Percentiles rank a stretch among this genome's conserved stretches.
Evolutionary conservation across 2,888 invertebrate species (phyloP).

Genomic region (Salticus scenicus): DNA sequence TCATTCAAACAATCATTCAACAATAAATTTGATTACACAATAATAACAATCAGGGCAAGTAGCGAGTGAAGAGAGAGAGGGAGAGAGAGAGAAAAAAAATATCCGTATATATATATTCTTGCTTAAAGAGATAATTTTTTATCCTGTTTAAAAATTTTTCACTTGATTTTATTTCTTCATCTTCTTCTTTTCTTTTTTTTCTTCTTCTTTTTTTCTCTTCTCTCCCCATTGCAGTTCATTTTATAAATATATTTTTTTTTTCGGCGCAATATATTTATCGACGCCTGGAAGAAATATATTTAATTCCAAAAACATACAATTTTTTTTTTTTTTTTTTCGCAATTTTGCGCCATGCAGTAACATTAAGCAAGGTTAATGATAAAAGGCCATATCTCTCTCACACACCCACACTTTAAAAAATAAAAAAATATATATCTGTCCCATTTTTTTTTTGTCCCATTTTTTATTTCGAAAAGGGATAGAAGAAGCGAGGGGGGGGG

Average conservation of each 20-base stretch:
- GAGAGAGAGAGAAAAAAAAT: no score
- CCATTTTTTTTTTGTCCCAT: conserved; percentile 9
- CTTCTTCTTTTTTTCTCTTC: not conserved
- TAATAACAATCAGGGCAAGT: conserved; percentile 58
- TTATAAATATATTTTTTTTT: conserved; percentile 19
- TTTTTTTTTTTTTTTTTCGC: conserved; percentile 36
- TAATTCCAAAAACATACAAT: conserved; percentile 64
- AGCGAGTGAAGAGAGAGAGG: conserved; percentile 15
- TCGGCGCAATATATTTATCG: conserved; percentile 60
- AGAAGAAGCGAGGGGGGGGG: not conserved
- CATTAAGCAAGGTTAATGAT: conserved; percentile 69
- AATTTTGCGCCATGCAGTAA: conserved; percentile 46
- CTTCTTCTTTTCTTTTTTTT: conserved; percentile 33
- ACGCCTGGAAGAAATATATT: conserved; percentile 50
- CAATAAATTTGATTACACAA: conserved; percentile 70
- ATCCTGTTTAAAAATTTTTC: conserved; percentile 25
- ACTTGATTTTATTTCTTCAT: conserved; percentile 48
- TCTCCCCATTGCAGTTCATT: conserved; percentile 15
- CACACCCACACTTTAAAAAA: conserved; percentile 33
- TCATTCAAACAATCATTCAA: conserved; percentile 59
- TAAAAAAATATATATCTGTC: conserved; percentile 7
- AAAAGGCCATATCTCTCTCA: conserved; percentile 56
- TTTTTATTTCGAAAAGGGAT: conserved; percentile 28
- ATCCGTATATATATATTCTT: not conserved
- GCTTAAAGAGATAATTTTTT: conserved; percentile 1